These are phyloP conservation scores for Phoebastria nigripes DNA, from an alignment of 2,797 vertebrate species.

Conservation along the genomic window DNA sequence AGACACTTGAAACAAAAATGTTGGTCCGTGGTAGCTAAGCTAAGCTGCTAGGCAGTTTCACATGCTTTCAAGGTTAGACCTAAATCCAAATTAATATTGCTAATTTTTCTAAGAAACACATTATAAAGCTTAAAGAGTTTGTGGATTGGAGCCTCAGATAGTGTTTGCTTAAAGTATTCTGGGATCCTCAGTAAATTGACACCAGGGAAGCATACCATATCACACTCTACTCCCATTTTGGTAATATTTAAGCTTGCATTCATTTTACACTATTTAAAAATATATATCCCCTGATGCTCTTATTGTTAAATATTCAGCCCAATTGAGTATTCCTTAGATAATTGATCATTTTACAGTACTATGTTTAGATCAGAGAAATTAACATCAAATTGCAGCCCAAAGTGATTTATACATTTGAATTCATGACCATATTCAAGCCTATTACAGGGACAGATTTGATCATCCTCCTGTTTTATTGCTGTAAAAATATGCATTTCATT, in stretches of 20 bases:
- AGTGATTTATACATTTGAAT: neutral
- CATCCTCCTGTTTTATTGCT: neutral
- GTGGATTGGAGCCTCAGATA: neutral
- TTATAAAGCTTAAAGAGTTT: neutral
- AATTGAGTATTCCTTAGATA: neutral
- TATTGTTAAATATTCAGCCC: conserved; percentile 10
- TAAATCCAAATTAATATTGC: neutral
- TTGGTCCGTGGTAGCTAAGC: neutral
- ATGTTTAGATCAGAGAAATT: neutral
- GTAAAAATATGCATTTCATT: neutral
- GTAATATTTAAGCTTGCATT: neutral
- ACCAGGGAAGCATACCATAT: neutral
- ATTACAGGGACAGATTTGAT: neutral
- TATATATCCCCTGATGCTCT: neutral
- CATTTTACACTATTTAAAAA: neutral
- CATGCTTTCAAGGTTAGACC: neutral
- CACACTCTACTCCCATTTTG: neutral
- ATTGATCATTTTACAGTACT: neutral
- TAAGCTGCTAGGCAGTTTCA: neutral
- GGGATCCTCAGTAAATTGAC: neutral
- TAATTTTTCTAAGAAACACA: neutral
- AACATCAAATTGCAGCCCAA: neutral
- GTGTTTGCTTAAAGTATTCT: neutral
- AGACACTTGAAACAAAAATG: neutral
- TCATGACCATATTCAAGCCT: neutral